Percentiles rank a stretch among this genome's conserved stretches.
Evolutionary conservation across 2,797 vertebrate genomes (phyloP).

Genomic region (Falco berigora): DNA sequence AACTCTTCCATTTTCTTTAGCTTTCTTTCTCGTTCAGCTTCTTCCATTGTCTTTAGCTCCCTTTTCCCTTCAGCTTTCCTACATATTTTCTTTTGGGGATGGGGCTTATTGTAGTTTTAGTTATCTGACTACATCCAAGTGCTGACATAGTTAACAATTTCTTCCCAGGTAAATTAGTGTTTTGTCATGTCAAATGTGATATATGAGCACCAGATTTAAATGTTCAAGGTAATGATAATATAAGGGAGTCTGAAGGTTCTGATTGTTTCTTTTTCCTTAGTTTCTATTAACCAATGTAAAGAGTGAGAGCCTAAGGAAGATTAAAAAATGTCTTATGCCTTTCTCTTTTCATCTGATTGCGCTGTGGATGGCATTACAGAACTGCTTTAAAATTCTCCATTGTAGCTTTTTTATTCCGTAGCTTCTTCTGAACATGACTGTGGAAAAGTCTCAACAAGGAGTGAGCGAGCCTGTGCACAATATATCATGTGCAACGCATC

Average conservation of each 20-base stretch:
- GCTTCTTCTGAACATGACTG: constrained; percentile 68
- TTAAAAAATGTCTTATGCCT: neutral
- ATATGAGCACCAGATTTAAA: neutral
- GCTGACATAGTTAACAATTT: neutral
- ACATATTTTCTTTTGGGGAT: neutral
- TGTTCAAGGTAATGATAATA: neutral
- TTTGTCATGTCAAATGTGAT: neutral
- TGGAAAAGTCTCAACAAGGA: constrained; percentile 70
- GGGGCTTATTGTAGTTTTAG: neutral
- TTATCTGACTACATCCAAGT: neutral
- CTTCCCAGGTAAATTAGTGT: neutral
- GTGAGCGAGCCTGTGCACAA: constrained; percentile 77
- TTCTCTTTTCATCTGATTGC: neutral
- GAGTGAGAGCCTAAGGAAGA: neutral
- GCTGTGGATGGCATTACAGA: neutral
- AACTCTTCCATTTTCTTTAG: neutral
- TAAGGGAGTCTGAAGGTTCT: neutral
- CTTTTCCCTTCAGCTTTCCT: neutral
- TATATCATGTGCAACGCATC: constrained; percentile 79
- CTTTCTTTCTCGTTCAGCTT: neutral
- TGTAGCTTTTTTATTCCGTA: neutral
- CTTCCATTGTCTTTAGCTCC: neutral
- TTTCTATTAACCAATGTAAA: neutral
- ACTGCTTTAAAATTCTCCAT: neutral
- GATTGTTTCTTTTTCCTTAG: neutral